Evolutionary conservation across 1,140 invertebrate genomes (phyloP).

Genomic region (Aleiodes sp.): DNA sequence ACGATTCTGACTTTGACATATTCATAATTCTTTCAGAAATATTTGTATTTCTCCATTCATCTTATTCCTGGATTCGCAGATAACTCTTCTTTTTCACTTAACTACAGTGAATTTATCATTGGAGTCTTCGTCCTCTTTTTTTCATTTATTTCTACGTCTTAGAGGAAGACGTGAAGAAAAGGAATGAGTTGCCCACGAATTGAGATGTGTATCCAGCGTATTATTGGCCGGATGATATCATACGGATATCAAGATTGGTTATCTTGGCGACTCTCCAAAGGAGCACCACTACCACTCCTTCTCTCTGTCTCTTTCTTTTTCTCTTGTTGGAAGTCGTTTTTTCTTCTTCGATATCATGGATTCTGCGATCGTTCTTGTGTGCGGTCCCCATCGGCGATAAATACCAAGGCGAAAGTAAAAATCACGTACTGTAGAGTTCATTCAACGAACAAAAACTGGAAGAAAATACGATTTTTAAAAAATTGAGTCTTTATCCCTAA

Average conservation of each 20-base stretch:
- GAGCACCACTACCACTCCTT: conserved; percentile 20
- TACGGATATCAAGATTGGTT: conserved; percentile 38
- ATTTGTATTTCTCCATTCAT: no score
- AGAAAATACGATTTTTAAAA: no score
- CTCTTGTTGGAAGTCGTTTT: background rate
- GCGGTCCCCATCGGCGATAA: background rate
- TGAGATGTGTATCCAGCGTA: conserved; percentile 34
- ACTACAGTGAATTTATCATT: background rate
- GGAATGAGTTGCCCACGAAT: conserved; percentile 14
- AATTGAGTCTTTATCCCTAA: no score
- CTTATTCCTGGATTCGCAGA: no score
- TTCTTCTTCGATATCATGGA: background rate
- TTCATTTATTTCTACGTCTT: no score
- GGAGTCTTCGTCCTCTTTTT: no score
- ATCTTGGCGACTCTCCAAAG: conserved; percentile 39
- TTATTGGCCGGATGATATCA: conserved; percentile 38
- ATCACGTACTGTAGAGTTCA: background rate
- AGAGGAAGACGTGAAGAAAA: conserved; percentile 10
- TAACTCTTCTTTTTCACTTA: background rate
- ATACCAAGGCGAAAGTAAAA: background rate
- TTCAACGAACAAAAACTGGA: no score
- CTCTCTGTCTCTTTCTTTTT: background rate
- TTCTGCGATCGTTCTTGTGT: background rate
- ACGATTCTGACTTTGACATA: background rate
- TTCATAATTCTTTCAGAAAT: no score